These are phyloP conservation scores for Nymphicus hollandicus DNA, from an alignment of 2,113 vertebrate genomes.

Conservation along the genomic window DNA sequence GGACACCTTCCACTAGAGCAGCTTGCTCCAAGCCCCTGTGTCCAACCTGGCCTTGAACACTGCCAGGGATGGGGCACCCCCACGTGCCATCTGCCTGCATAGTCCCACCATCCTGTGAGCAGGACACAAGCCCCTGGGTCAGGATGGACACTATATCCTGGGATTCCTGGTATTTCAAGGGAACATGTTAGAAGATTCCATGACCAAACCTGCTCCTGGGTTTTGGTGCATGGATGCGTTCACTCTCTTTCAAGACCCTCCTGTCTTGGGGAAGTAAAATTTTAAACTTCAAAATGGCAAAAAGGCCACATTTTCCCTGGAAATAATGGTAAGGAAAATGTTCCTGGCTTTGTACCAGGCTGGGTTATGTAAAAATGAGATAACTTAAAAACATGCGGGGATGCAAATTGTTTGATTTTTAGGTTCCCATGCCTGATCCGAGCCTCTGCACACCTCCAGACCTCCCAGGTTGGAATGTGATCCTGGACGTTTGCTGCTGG, in stretches of 20 bases:
- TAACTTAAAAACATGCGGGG: not conserved
- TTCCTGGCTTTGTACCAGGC: not conserved
- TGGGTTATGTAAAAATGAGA: constrained; percentile 32
- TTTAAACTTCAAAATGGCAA: not conserved
- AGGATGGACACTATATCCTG: not conserved
- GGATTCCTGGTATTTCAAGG: not conserved
- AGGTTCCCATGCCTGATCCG: not conserved
- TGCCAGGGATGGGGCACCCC: not conserved
- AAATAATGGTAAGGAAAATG: not conserved
- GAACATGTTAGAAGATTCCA: not conserved
- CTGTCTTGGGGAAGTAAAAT: not conserved
- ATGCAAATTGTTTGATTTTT: not conserved
- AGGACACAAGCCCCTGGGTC: not conserved
- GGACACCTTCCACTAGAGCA: accelerated
- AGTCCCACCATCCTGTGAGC: not conserved
- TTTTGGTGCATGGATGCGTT: not conserved
- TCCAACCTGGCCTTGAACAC: not conserved
- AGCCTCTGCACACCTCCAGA: not conserved
- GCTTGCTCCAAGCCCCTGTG: accelerated
- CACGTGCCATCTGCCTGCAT: accelerated
- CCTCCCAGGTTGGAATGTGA: not conserved
- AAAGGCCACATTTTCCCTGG: not conserved
- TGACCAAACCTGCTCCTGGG: not conserved
- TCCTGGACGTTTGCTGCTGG: not conserved
- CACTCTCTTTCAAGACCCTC: not conserved